These are phyloP conservation scores for Cremastinae sp. DNA, from an alignment of 2,888 invertebrate genomes.

Conservation along the genomic window DNA sequence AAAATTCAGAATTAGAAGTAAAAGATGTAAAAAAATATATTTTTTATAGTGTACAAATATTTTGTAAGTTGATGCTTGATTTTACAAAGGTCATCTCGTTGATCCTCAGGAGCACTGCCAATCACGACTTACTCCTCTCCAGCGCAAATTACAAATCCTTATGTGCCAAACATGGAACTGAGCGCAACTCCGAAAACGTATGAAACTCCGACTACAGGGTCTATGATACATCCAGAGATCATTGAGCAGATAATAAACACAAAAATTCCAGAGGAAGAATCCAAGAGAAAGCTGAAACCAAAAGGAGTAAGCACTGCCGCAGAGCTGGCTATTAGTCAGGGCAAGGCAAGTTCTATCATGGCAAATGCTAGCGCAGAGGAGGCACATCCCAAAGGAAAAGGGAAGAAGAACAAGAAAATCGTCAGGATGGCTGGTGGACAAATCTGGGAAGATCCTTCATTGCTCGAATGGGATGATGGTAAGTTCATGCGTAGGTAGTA, in stretches of 20 bases:
- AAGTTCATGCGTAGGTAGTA: no score
- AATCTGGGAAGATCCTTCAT: constrained; percentile 97
- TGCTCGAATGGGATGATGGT: constrained; percentile 97
- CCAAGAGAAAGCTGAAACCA: constrained; percentile 84
- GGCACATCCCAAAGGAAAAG: constrained; percentile 80
- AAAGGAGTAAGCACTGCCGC: constrained; percentile 86
- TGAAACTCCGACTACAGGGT: constrained; percentile 72
- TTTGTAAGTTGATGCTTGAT: constrained; percentile 40
- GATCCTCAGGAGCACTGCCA: constrained; percentile 70
- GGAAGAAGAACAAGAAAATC: constrained; percentile 86
- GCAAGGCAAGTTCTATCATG: constrained; percentile 80
- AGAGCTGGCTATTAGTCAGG: constrained; percentile 85
- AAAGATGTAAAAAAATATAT: no score
- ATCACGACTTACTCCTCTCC: constrained; percentile 79
- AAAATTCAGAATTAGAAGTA: no score
- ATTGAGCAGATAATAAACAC: constrained; percentile 78
- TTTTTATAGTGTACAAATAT: no score
- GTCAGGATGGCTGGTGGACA: constrained; percentile 96
- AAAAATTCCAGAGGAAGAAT: constrained; percentile 77
- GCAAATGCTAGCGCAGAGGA: constrained; percentile 78
- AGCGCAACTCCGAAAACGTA: constrained; percentile 81
- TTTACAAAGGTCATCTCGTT: constrained; percentile 53
- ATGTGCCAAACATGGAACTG: constrained; percentile 75
- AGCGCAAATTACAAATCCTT: constrained; percentile 77
- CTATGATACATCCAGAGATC: constrained; percentile 77